Conservation (phyloP, 2,113 vertebrate genomes). For the Plestiodon gilberti region DNA sequence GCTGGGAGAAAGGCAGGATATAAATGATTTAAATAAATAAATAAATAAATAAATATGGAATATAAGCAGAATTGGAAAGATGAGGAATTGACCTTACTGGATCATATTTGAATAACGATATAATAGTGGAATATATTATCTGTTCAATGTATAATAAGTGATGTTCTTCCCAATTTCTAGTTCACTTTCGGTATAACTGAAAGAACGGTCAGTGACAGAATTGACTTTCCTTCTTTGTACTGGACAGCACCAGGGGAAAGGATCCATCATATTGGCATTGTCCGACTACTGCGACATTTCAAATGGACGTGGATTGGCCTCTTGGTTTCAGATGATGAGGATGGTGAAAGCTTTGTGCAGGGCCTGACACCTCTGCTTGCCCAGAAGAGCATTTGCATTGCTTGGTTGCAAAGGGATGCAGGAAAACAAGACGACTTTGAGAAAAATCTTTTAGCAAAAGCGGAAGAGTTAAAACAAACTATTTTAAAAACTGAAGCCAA, state of each 20-base stretch:
- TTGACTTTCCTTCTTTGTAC: constrained; percentile 23
- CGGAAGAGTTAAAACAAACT: not conserved
- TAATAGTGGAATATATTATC: no score
- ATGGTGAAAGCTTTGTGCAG: not conserved
- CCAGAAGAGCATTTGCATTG: not conserved
- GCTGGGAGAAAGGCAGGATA: no score
- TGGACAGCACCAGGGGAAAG: not conserved
- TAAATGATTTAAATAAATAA: no score
- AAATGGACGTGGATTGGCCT: constrained; percentile 22
- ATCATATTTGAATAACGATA: no score
- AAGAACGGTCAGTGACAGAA: not conserved
- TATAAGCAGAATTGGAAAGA: no score
- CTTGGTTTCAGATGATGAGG: constrained; percentile 10
- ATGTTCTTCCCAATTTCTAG: not conserved
- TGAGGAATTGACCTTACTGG: no score
- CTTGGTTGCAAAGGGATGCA: not conserved
- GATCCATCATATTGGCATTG: not conserved
- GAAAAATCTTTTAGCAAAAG: not conserved
- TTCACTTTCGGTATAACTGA: constrained; percentile 27
- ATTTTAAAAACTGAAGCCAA: not conserved
- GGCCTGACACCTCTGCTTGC: not conserved
- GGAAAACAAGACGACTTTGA: no score
- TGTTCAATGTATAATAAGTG: no score
- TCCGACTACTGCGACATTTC: constrained; percentile 18
- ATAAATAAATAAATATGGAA: no score